Evolutionary conservation across 2,797 vertebrate species (phyloP).

Genomic region (Melanogrammus aeglefinus): DNA sequence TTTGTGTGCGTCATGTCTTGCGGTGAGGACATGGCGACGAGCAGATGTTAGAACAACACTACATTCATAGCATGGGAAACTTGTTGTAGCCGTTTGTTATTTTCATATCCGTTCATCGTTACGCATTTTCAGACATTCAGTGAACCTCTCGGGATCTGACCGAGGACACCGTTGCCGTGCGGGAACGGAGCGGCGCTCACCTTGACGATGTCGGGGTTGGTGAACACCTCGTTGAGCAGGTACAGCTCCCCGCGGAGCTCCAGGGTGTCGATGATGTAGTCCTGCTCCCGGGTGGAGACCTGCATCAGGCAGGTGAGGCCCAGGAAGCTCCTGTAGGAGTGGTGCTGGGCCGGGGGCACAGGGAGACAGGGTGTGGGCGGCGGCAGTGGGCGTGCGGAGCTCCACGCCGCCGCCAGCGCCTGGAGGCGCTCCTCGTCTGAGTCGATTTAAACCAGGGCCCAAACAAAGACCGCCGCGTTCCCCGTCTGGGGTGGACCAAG

Average conservation of each 20-base stretch:
- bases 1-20: too few relatives aligned
- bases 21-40: too few relatives aligned
- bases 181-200: constrained; percentile 65
- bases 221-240: constrained; percentile 92
- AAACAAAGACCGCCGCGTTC: background rate
- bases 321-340: constrained; percentile 93
- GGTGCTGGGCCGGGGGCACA: constrained; percentile 76
- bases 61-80: too few relatives aligned
- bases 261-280: constrained; percentile 88
- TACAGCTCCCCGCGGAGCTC: constrained; percentile 88
- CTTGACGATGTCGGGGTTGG: constrained; percentile 88
- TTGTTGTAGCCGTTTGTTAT: too few relatives aligned
- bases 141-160: too few relatives aligned
- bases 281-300: constrained; percentile 90
- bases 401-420: background rate
- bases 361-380: background rate
- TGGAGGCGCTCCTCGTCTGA: background rate
- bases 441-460: background rate
- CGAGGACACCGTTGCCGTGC: too few relatives aligned
- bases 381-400: background rate
- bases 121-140: too few relatives aligned
- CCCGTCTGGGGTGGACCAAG: background rate
- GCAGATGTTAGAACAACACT: too few relatives aligned
- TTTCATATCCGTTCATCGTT: too few relatives aligned
- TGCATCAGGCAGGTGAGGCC: constrained; percentile 95